These are phyloP conservation scores for Eupithecia insigniata DNA, from an alignment of 2,888 invertebrate genomes.

Conservation along the genomic window DNA sequence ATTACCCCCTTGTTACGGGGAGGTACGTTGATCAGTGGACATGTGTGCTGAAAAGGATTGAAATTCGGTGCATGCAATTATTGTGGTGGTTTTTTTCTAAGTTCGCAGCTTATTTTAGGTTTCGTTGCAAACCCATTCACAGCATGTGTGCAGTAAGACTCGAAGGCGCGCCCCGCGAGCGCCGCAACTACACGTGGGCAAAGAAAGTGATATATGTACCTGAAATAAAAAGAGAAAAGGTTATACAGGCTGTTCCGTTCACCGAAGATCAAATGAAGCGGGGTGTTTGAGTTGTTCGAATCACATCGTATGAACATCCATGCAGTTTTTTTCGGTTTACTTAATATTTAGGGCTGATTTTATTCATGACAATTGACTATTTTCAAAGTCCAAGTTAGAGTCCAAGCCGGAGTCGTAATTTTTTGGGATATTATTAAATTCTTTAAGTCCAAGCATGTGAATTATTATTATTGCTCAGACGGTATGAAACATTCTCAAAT, in stretches of 20 bases:
- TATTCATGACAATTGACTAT: neutral
- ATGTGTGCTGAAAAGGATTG: too few species aligned
- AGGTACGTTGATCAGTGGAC: too few species aligned
- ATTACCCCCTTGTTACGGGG: too few species aligned
- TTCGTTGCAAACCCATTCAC: neutral
- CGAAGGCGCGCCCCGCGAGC: neutral
- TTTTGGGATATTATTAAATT: too few species aligned
- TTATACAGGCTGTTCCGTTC: neutral
- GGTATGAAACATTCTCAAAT: conserved; percentile 3
- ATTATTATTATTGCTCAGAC: conserved; percentile 1
- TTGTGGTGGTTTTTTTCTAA: too few species aligned
- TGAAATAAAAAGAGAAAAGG: conserved; percentile 1
- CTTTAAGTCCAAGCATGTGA: too few species aligned
- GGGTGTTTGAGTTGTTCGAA: too few species aligned
- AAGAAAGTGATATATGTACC: neutral
- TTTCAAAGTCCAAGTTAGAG: neutral
- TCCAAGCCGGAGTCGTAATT: too few species aligned
- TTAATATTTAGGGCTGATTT: neutral
- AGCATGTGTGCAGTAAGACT: neutral
- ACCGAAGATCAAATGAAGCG: neutral
- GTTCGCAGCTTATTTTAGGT: neutral
- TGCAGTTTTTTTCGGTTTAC: too few species aligned
- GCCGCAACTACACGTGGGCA: neutral
- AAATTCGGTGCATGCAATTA: too few species aligned
- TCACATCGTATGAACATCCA: too few species aligned